These are phyloP conservation scores for Cephalopachus bancanus DNA, from an alignment of 2,797 vertebrate genomes.

Conservation along the genomic window DNA sequence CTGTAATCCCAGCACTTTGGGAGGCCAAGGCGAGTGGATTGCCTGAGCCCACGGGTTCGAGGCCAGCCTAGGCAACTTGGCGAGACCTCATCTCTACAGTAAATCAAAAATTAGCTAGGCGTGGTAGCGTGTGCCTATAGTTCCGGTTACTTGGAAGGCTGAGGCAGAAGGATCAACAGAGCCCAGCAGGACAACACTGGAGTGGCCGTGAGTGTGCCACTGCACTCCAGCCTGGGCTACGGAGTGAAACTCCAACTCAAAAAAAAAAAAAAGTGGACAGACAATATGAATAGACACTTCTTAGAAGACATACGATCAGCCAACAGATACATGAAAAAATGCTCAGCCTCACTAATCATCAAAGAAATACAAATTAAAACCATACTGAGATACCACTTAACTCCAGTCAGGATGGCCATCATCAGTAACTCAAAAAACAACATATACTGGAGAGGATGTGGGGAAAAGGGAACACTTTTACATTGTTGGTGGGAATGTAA, in stretches of 20 bases:
- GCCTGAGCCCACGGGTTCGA: background rate
- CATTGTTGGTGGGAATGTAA: too few species aligned
- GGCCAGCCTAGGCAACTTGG: background rate
- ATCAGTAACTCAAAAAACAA: too few species aligned
- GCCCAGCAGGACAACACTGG: background rate
- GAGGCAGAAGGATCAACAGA: background rate
- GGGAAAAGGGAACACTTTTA: too few species aligned
- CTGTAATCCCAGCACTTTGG: background rate
- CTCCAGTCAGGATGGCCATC: too few species aligned
- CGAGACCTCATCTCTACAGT: background rate
- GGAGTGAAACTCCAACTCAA: background rate
- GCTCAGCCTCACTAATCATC: too few species aligned
- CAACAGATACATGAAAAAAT: too few species aligned
- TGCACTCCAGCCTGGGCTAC: background rate
- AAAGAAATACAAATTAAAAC: too few species aligned
- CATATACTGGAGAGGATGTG: too few species aligned
- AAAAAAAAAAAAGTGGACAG: background rate
- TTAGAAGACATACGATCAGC: too few species aligned
- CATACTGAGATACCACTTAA: too few species aligned
- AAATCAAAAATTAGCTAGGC: background rate
- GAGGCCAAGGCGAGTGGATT: background rate
- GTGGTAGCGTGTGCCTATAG: background rate
- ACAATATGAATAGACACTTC: too few species aligned
- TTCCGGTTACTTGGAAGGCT: background rate
- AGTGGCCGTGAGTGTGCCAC: background rate